These are phyloP conservation scores for Chromoteleia sp. DNA, from an alignment of 2,888 invertebrate genomes.

Conservation along the genomic window DNA sequence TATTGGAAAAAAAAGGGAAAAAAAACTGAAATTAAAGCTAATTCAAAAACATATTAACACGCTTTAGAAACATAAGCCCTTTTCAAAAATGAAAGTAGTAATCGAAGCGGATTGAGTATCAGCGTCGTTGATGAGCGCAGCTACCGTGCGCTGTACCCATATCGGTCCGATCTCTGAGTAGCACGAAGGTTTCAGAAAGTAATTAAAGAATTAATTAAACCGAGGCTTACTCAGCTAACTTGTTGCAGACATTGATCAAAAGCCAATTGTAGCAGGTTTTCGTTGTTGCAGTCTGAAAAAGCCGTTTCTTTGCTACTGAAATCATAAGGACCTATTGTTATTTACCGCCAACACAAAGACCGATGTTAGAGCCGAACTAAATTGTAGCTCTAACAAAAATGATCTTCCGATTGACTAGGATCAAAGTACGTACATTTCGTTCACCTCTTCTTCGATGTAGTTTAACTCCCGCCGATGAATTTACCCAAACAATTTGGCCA, in stretches of 20 bases:
- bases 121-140: conserved; percentile 64
- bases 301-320: conserved; percentile 78
- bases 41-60: conserved; percentile 59
- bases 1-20: background rate
- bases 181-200: conserved; percentile 76
- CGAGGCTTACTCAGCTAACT: conserved; percentile 84
- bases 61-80: conserved; percentile 60
- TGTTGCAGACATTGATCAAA: conserved; percentile 78
- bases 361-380: conserved; percentile 10
- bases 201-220: conserved; percentile 84
- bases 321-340: conserved; percentile 79
- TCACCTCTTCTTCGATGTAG: too few species aligned
- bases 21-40: conserved; percentile 33
- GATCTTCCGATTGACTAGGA: too few species aligned
- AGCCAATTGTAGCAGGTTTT: conserved; percentile 78
- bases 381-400: conserved; percentile 5
- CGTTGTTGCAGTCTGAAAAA: conserved; percentile 78
- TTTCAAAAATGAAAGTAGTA: conserved; percentile 65
- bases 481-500: too few species aligned
- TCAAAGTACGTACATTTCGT: too few species aligned
- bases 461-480: too few species aligned
- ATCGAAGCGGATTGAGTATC: conserved; percentile 67
- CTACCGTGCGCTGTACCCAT: conserved; percentile 70
- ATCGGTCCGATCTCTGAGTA: conserved; percentile 66
- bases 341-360: conserved; percentile 62